Conservation (phyloP, 2,797 vertebrate genomes). For the Capromys pilorides region DNA sequence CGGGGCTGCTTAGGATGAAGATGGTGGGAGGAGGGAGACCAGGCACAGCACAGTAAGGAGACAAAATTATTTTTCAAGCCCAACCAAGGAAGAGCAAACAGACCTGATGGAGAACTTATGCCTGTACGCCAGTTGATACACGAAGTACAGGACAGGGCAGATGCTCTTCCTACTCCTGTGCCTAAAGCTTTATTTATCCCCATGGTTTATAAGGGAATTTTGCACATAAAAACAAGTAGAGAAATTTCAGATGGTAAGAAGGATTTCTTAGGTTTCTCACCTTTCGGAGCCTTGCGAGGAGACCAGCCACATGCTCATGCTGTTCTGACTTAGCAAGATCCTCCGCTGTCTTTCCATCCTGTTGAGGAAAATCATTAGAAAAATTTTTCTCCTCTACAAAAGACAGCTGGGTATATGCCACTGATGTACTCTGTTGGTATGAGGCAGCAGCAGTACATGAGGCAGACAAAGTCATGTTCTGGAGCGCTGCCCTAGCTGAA, state of each 20-base stretch:
- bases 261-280: conserved; percentile 81
- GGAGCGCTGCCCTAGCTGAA: background rate
- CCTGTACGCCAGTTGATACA: background rate
- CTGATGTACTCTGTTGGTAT: background rate
- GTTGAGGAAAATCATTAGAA: conserved; percentile 68
- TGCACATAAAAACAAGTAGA: background rate
- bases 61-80: background rate
- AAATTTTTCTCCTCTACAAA: conserved; percentile 20
- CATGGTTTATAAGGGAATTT: background rate
- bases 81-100: background rate
- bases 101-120: fast-evolving
- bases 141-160: background rate
- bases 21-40: background rate
- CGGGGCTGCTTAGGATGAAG: background rate
- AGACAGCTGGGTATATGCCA: background rate
- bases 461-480: background rate
- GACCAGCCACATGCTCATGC: conserved; percentile 90
- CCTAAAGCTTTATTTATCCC: background rate
- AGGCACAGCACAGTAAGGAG: background rate
- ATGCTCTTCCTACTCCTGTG: background rate
- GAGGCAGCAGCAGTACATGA: conserved; percentile 27
- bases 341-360: conserved; percentile 97
- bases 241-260: background rate
- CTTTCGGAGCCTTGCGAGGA: conserved; percentile 95
- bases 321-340: conserved; percentile 93